A percentile compares a stretch with the other conserved stretches of the same genome.
Conservation (phyloP, 2,888 invertebrate species). For the Nephrotoma flavescens region DNA sequence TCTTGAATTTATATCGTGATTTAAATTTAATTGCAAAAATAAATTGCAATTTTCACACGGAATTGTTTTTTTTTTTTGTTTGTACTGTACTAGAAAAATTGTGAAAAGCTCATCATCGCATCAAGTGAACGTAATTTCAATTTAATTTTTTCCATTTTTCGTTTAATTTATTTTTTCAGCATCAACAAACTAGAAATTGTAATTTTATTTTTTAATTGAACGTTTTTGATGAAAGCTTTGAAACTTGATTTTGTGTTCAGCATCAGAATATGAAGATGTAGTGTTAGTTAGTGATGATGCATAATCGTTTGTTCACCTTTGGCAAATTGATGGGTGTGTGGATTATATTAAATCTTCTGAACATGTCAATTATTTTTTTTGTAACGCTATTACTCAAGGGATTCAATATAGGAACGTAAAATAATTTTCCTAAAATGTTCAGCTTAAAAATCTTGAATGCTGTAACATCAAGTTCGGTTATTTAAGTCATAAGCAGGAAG, state of each 20-base stretch:
- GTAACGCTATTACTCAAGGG: too few relatives aligned
- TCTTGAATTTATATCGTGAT: neutral
- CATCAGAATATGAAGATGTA: neutral
- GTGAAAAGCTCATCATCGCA: neutral
- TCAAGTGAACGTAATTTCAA: neutral
- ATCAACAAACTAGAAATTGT: neutral
- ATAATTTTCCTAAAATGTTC: too few relatives aligned
- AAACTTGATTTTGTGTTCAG: neutral
- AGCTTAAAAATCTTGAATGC: too few relatives aligned
- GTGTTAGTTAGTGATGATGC: neutral
- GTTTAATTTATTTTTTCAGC: neutral
- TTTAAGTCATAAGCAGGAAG: too few relatives aligned
- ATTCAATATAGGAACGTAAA: too few relatives aligned
- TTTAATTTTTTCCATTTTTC: neutral
- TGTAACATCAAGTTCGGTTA: too few relatives aligned
- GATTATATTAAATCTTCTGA: too few relatives aligned
- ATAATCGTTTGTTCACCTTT: neutral
- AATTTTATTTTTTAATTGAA: neutral
- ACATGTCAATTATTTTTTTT: too few relatives aligned
- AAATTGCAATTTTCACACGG: neutral
- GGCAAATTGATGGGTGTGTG: too few relatives aligned
- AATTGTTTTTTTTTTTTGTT: neutral
- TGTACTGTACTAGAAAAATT: neutral
- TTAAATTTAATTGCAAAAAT: neutral
- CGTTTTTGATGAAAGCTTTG: neutral